Evolutionary conservation across 2,888 invertebrate genomes (phyloP), one percentile per base, ranked within the genome.

Genomic region (Acleris emargana): DNA sequence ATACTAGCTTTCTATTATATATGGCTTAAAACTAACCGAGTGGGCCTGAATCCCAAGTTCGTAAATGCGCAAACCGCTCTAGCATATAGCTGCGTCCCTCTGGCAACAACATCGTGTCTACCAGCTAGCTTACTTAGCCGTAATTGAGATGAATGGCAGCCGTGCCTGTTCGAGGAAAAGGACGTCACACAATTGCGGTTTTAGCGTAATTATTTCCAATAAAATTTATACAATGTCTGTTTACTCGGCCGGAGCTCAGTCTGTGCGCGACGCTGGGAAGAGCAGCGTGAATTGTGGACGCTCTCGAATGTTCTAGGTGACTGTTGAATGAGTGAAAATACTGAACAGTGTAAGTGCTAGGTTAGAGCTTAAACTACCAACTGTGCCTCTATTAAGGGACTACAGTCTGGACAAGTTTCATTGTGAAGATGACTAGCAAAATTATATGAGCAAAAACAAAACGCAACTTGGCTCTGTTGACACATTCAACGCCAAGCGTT

Each of bases 161-260:
- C 71, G 76, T 76, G 74, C 78, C 69, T 66, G 67, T 84, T 81
- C 83, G 77, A 70, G 71, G 82, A 80, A 85, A 62, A 69, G 72
- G 74, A 73, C 68, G 68, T 81, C 86, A 86, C 88, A 85, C 77
- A 67, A 74, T 68, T 80, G 84, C 79, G 84, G 83, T 85, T 83
- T 85, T 83, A 79, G 78, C 83, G 84, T 81, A 84, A 88, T 88
- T 87, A 86, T 82, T 78, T 81, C 67, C 84, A 86, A 89, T 89
- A 89, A 87, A 86, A 81, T 86, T 82, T 81, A 85, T 87, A 81
- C 83, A 82, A 85, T 83, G 80, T 67, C 78, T 87, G 84, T 89
- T 86, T 85, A 81, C 79, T 74, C 81, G 57, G 51, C 32, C 20
- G 32, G 61, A 51, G 42, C 74, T 88, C 51, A 89, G 88, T 88